Conservation (phyloP, 2,113 vertebrate species). For the Falcunculus frontatus region DNA sequence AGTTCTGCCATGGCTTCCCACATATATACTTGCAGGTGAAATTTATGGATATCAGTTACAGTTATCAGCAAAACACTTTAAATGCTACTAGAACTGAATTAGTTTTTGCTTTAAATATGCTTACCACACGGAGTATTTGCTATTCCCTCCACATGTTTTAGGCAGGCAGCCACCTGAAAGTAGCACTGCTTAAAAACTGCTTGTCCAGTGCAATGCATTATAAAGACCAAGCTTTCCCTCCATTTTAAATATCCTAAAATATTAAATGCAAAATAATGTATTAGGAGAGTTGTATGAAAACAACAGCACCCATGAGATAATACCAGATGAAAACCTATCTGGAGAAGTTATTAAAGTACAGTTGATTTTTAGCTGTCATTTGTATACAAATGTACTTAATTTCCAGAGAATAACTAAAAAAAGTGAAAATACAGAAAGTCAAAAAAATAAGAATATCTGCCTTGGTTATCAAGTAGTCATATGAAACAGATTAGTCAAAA, state of each 20-base stretch:
- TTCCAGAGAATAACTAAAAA: neutral
- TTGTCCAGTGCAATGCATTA: neutral
- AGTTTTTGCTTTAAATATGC: neutral
- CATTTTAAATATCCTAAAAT: neutral
- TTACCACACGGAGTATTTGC: neutral
- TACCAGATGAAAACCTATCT: neutral
- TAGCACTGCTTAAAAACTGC: neutral
- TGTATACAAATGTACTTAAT: neutral
- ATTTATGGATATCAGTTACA: neutral
- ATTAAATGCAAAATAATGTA: neutral
- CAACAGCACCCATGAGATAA: neutral
- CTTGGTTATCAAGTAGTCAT: neutral
- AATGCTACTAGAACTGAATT: neutral
- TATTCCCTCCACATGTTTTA: neutral
- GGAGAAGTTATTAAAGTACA: neutral
- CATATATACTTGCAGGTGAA: neutral
- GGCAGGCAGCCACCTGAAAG: neutral
- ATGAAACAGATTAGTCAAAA: neutral
- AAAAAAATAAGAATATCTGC: neutral
- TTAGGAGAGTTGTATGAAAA: neutral
- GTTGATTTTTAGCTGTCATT: neutral
- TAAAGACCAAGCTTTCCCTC: neutral
- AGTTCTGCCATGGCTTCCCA: neutral
- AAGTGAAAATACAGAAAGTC: neutral
- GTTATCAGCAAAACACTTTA: neutral